Percentiles rank a stretch among this genome's conserved stretches.
Conservation (phyloP, 2,888 invertebrate genomes). For the Ophion ventricosus region DNA sequence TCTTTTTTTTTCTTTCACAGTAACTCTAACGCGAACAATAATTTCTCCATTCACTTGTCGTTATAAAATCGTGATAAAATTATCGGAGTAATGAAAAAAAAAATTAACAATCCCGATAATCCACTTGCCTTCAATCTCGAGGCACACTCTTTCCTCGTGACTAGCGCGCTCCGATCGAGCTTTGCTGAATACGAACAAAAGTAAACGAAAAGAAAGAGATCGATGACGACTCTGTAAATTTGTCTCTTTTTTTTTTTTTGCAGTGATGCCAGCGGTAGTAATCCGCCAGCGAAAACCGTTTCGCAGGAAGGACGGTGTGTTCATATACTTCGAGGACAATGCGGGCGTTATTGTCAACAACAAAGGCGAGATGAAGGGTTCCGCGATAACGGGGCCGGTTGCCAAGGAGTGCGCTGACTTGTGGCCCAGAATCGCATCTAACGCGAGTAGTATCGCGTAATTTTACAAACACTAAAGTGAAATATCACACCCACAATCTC, state of each 20-base stretch:
- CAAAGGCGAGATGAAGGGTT: conserved; percentile 99
- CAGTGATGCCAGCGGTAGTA: conserved; percentile 99
- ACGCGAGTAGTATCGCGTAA: conserved; percentile 99
- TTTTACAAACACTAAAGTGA: conserved; percentile 33
- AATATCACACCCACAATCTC: conserved; percentile 50
- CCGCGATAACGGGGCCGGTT: conserved; percentile 99
- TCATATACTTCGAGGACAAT: conserved; percentile 99
- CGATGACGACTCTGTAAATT: neutral
- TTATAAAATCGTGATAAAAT: neutral
- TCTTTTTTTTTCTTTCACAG: neutral
- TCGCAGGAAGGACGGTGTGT: conserved; percentile 99
- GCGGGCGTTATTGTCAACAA: conserved; percentile 99
- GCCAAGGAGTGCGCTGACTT: conserved; percentile 99
- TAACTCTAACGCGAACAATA: neutral
- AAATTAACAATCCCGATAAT: neutral
- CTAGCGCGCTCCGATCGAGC: neutral
- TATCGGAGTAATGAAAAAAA: too few species aligned
- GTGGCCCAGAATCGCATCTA: conserved; percentile 99
- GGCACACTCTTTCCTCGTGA: neutral
- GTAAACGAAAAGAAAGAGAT: neutral
- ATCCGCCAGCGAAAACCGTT: conserved; percentile 99
- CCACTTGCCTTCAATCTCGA: neutral
- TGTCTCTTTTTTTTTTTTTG: conserved; percentile 72
- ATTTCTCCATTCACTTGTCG: neutral
- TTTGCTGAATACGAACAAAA: too few species aligned